Evolutionary conservation across 1,140 invertebrate genomes (phyloP), one percentile per base, ranked within the genome.

Genomic region (Cheumatopsyche charites): DNA sequence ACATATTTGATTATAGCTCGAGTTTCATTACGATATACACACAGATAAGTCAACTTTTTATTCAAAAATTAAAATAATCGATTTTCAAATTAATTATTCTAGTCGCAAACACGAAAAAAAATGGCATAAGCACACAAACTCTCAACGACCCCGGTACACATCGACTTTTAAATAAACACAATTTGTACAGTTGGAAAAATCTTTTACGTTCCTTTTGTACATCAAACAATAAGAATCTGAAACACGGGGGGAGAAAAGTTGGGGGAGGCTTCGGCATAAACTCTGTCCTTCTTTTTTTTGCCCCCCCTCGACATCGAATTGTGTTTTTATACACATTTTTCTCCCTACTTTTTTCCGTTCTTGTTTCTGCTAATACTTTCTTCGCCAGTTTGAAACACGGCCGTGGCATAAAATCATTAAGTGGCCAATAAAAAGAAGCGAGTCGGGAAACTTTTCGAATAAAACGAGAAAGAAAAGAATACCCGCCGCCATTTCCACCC

Each of bases 371-470:
- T 58, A 58, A 58, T 58, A 58, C 63, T 49, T 66, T 66, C 63
- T 66, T 66, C 36, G 25, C 36, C 45, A 66, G 25, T 70, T 70
- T 70, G 26, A 70, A 70, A 70, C 36, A 67, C 67, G 80, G 80
- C 80, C 80, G 78, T 43, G 80, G 82, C 83, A 83, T 85, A 84
- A 85, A 85, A 85, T 85, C 83, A 85, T 85, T 85, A 85, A 84
- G 83, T 84, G 83, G 83, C 83, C 84, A 84, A 85, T 85, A 85
- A 84, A 85, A 84, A 83, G 78, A 77, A 79, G 78, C 77, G 78
- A 80, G 78, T 36, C 29, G 76, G 83, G 82, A 83, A 84, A 84
- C 83, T 83, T 83, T 83, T 84, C 83, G 83, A 85, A 85, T 85
- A 83, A 84, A 84, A 58, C 9, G 17, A 55, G 21, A 58, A 26